Conservation (phyloP, 2,888 invertebrate genomes). For the Nebria brevicollis region DNA sequence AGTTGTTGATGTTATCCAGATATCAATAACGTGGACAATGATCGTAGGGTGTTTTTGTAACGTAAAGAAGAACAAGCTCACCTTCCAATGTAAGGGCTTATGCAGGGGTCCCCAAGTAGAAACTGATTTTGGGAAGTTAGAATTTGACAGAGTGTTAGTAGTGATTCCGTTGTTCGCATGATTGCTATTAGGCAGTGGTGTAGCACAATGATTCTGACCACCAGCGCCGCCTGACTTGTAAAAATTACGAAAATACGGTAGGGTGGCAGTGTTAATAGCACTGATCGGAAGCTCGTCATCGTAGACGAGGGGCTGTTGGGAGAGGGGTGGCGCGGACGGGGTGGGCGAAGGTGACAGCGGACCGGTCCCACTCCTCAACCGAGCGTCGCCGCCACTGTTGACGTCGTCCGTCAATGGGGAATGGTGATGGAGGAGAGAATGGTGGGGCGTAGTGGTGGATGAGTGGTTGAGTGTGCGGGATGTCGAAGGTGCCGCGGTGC, state of each 20-base stretch:
- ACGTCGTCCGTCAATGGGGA: constrained; percentile 48
- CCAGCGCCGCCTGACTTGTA: constrained; percentile 55
- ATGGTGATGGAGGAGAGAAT: constrained; percentile 22
- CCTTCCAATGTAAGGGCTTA: constrained; percentile 73
- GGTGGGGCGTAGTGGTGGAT: neutral
- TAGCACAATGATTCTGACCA: constrained; percentile 31
- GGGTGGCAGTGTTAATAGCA: constrained; percentile 62
- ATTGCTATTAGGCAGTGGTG: neutral
- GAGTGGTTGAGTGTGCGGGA: constrained; percentile 55
- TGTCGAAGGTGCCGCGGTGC: constrained; percentile 63
- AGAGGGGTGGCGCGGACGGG: constrained; percentile 32
- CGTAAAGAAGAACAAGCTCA: constrained; percentile 57
- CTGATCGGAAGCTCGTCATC: constrained; percentile 53
- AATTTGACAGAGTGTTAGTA: constrained; percentile 59
- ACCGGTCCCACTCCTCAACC: constrained; percentile 51
- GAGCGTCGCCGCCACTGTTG: constrained; percentile 44
- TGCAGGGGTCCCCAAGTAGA: constrained; percentile 73
- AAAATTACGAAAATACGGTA: constrained; percentile 64
- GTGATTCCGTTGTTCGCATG: constrained; percentile 53
- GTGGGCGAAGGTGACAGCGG: constrained; percentile 55
- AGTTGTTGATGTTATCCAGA: no score
- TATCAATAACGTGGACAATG: no score
- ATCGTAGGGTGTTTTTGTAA: neutral
- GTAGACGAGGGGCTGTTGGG: constrained; percentile 37
- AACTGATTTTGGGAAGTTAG: constrained; percentile 70